Percentiles rank a stretch among this genome's conserved stretches.
phyloP scores from a whole-genome alignment of 2,888 invertebrate species.

The Leucoma salicis region DNA sequence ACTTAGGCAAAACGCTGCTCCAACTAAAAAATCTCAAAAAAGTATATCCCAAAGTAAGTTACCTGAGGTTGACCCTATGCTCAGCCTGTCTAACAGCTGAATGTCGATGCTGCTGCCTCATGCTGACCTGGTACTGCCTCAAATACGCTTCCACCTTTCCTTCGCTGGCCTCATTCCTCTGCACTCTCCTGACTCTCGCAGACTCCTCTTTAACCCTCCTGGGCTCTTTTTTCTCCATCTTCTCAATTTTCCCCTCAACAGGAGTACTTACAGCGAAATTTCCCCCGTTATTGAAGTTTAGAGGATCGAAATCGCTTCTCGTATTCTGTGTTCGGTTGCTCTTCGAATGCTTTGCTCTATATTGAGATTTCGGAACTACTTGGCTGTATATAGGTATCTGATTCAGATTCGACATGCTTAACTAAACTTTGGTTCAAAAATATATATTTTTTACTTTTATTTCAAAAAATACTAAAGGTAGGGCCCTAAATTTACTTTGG shows the following conservation, averaged over 20 bases:
- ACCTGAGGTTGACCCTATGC: slow-evolving; percentile 76
- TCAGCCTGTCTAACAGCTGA: slow-evolving; percentile 76
- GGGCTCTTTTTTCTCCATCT: slow-evolving; percentile 46
- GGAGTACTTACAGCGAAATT: slow-evolving; percentile 57
- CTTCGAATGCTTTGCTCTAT: slow-evolving; percentile 49
- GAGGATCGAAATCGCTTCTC: slow-evolving; percentile 83
- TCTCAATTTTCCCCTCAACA: slow-evolving; percentile 46
- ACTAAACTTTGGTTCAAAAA: slow-evolving; percentile 65
- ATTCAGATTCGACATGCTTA: slow-evolving; percentile 75
- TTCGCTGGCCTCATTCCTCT: slow-evolving; percentile 59
- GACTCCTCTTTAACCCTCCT: slow-evolving; percentile 49
- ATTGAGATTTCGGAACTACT: slow-evolving; percentile 73
- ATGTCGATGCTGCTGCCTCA: slow-evolving; percentile 72
- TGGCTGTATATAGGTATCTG: slow-evolving; percentile 78
- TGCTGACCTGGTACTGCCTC: slow-evolving; percentile 75
- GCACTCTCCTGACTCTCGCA: slow-evolving; percentile 43
- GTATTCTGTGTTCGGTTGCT: slow-evolving; percentile 41
- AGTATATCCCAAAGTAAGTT: slow-evolving; percentile 12
- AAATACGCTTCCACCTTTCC: slow-evolving; percentile 75
- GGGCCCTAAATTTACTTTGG: slow-evolving; percentile 53
- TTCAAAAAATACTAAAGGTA: slow-evolving; percentile 19
- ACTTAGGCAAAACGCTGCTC: too few relatives aligned
- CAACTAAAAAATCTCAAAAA: too few relatives aligned
- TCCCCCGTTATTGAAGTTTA: slow-evolving; percentile 83
- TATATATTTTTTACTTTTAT: slow-evolving; percentile 32